Percentiles rank a stretch among this genome's conserved stretches.
Evolutionary conservation across 1,140 invertebrate genomes (phyloP).

Genomic region (Phenacoccus solenopsis): DNA sequence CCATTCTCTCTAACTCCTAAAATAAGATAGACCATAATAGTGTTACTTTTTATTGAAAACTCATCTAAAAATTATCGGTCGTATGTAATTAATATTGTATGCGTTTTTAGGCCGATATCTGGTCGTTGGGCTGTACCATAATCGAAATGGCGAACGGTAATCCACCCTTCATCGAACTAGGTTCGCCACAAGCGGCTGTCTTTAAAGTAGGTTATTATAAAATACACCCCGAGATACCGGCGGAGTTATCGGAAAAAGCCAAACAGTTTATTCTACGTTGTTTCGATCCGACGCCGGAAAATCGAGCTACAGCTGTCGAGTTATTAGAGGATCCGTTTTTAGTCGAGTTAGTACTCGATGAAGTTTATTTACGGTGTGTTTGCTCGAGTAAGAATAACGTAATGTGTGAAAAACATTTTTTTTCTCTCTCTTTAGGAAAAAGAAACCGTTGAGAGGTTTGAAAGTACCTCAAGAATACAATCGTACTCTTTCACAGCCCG

Average conservation of each 20-base stretch:
- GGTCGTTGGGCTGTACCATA: conserved; percentile 93
- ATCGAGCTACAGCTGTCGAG: conserved; percentile 72
- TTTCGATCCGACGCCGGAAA: conserved; percentile 81
- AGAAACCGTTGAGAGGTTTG: conserved; percentile 45
- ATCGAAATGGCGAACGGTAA: conserved; percentile 99
- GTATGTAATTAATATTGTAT: not conserved
- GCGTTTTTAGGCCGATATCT: conserved; percentile 74
- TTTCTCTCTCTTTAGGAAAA: conserved; percentile 40
- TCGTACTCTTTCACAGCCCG: conserved; percentile 69
- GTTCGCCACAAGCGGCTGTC: conserved; percentile 89
- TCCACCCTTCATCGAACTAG: conserved; percentile 93
- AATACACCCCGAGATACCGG: conserved; percentile 92
- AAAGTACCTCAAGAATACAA: conserved; percentile 55
- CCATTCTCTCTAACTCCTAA: too few relatives aligned
- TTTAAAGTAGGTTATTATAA: conserved; percentile 97
- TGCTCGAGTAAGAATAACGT: too few relatives aligned
- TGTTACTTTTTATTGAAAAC: not conserved
- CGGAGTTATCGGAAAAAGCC: conserved; percentile 72
- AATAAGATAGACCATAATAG: too few relatives aligned
- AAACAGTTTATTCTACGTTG: conserved; percentile 85
- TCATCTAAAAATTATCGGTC: not conserved
- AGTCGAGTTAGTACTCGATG: conserved; percentile 47
- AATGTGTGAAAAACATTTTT: not conserved
- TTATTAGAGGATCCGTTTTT: conserved; percentile 85
- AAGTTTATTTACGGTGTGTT: not conserved